phyloP scores from a whole-genome alignment of 1,140 invertebrate species.

The Temnothorax nylanderi region DNA sequence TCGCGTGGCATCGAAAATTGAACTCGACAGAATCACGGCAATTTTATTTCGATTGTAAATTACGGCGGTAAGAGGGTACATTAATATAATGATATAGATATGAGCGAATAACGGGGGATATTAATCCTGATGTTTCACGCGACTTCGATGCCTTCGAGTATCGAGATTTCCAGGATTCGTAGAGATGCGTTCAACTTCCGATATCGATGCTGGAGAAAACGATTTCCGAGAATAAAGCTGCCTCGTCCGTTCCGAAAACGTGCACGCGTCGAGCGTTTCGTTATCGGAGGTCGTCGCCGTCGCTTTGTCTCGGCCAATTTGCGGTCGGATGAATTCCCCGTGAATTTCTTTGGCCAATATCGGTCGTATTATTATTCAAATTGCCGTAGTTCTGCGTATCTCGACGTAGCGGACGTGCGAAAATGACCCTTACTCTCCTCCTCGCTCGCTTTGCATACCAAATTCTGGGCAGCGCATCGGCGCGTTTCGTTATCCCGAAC shows the following conservation, averaged over 20 bases:
- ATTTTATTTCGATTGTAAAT: background rate
- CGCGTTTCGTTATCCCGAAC: conserved; percentile 7
- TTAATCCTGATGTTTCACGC: background rate
- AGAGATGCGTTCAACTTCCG: background rate
- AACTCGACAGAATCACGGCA: background rate
- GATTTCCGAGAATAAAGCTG: background rate
- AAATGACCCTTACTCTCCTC: background rate
- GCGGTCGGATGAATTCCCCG: background rate
- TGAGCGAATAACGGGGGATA: background rate
- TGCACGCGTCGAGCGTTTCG: background rate
- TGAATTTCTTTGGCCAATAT: background rate
- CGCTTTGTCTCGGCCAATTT: background rate
- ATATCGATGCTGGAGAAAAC: background rate
- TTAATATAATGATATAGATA: background rate
- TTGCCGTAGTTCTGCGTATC: background rate
- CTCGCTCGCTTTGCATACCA: background rate
- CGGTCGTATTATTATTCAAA: background rate
- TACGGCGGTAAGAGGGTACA: background rate
- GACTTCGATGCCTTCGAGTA: background rate
- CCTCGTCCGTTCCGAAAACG: background rate
- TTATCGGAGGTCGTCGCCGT: background rate
- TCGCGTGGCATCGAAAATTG: background rate
- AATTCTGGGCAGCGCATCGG: background rate
- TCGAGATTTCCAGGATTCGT: background rate
- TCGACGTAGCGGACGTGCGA: background rate